A percentile compares a stretch with the other conserved stretches of the same genome.
phyloP scores from a whole-genome alignment of 2,797 vertebrate species.

The Clarias laeviceps region DNA sequence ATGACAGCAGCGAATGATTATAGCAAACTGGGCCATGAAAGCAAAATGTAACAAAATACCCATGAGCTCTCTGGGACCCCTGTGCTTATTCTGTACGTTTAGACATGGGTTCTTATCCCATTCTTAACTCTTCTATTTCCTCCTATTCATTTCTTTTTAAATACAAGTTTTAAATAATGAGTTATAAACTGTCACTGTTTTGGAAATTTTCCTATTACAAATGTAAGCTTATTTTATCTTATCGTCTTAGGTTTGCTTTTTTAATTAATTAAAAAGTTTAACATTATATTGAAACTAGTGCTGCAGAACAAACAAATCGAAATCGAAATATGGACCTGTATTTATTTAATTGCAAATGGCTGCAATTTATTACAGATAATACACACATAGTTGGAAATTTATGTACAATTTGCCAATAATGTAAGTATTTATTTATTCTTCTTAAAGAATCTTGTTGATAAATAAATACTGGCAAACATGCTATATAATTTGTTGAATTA shows the following conservation, averaged over 20 bases:
- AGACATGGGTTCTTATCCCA: neutral
- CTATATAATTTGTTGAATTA: too few relatives aligned
- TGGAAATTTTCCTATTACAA: neutral
- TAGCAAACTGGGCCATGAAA: constrained; percentile 15
- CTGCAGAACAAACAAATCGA: neutral
- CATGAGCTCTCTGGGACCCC: neutral
- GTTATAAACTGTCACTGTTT: neutral
- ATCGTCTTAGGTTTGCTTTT: neutral
- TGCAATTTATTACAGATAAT: too few relatives aligned
- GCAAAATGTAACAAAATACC: constrained; percentile 9
- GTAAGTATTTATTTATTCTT: too few relatives aligned
- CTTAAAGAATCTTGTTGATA: too few relatives aligned
- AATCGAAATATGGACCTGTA: neutral
- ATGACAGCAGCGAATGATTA: constrained; percentile 37
- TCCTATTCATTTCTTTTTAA: neutral
- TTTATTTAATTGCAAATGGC: too few relatives aligned
- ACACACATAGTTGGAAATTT: too few relatives aligned
- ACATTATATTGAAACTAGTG: too few relatives aligned
- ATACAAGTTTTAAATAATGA: neutral
- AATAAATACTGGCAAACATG: too few relatives aligned
- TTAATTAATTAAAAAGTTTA: neutral
- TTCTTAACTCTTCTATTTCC: neutral
- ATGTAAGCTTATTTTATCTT: too few relatives aligned
- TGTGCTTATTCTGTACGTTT: neutral
- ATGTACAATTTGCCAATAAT: too few relatives aligned